These are phyloP conservation scores for Nephrotoma appendiculata DNA, from an alignment of 2,888 invertebrate genomes.

Conservation along the genomic window DNA sequence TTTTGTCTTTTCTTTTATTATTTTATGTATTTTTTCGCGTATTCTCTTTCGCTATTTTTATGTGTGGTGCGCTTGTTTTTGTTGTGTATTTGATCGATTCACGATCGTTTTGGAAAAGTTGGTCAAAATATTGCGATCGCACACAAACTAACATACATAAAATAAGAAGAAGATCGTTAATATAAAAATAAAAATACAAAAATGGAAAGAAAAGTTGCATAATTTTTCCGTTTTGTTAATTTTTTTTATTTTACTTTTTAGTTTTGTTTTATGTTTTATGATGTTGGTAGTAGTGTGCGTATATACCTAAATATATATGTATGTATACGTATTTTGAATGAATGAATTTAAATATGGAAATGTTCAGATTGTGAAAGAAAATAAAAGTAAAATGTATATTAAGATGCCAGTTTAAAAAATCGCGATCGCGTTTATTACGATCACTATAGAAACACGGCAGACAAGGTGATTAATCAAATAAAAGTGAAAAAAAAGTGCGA, in stretches of 20 bases:
- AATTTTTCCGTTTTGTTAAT: not conserved
- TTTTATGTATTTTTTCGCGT: not conserved
- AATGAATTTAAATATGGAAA: not conserved
- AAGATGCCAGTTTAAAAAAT: not conserved
- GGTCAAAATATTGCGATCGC: not conserved
- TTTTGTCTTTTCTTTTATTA: not conserved
- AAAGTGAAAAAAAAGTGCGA: not conserved
- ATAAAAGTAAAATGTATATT: not conserved
- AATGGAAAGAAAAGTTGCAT: not conserved
- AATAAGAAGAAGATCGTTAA: not conserved
- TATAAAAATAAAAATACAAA: not conserved
- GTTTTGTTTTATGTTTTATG: not conserved
- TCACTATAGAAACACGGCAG: not conserved
- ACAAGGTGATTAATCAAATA: not conserved
- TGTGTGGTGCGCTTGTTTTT: not conserved
- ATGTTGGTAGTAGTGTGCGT: not conserved
- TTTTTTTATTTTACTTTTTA: not conserved
- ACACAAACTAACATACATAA: not conserved
- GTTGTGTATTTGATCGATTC: not conserved
- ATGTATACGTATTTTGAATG: not conserved
- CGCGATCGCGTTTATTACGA: not conserved
- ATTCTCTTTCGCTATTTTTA: not conserved
- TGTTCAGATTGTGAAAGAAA: not conserved
- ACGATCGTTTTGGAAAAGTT: not conserved
- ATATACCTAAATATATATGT: not conserved